phyloP scores from a whole-genome alignment of 2,888 invertebrate species.

The Bombylius discolor region DNA sequence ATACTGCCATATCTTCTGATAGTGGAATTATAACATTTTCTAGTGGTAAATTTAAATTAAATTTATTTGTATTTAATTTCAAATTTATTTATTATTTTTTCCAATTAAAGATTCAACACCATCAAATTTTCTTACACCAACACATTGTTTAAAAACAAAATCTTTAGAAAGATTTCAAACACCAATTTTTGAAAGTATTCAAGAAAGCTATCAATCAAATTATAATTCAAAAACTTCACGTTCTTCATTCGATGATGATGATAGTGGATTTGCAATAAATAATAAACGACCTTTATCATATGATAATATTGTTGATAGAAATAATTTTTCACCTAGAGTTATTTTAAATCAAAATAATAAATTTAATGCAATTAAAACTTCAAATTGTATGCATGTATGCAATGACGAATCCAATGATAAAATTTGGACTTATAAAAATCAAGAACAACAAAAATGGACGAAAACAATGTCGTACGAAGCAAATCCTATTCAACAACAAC shows the following conservation, averaged over 20 bases:
- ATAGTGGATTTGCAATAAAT: background rate
- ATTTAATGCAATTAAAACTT: constrained; percentile 8
- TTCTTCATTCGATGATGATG: background rate
- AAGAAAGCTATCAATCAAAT: background rate
- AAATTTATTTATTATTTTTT: too few relatives aligned
- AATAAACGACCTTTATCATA: background rate
- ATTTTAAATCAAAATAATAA: background rate
- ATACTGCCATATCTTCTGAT: constrained; percentile 31
- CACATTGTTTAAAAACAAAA: too few relatives aligned
- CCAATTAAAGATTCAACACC: too few relatives aligned
- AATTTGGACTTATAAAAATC: too few relatives aligned
- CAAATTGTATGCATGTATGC: too few relatives aligned
- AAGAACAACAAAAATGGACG: too few relatives aligned
- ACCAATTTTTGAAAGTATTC: background rate
- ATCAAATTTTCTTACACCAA: too few relatives aligned
- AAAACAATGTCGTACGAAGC: too few relatives aligned
- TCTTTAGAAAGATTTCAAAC: too few relatives aligned
- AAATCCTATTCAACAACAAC: too few relatives aligned
- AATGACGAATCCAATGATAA: too few relatives aligned
- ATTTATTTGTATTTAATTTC: background rate
- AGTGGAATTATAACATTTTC: constrained; percentile 45
- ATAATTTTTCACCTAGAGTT: background rate
- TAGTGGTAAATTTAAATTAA: constrained; percentile 23
- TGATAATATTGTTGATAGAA: background rate
- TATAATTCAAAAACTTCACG: background rate